Percentiles rank a stretch among this genome's conserved stretches.
Conservation (phyloP, 2,113 vertebrate genomes). For the Myotis lucifugus region DNA sequence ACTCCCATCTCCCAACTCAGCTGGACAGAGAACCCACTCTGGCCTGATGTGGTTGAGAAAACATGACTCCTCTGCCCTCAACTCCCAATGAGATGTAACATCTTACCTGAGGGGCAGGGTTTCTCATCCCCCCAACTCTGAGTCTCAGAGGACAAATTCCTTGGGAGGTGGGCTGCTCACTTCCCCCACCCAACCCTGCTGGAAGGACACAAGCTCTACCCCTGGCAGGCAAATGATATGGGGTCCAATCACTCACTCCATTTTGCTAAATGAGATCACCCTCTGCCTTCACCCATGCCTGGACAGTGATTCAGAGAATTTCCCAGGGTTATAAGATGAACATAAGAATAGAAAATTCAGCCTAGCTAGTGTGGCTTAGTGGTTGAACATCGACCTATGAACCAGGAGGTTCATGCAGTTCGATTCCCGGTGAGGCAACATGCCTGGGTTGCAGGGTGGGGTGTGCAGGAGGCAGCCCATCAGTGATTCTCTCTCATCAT, state of each 20-base stretch:
- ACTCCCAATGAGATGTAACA: background rate
- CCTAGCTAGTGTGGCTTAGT: too few species aligned
- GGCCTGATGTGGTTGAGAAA: background rate
- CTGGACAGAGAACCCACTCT: background rate
- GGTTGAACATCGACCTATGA: too few species aligned
- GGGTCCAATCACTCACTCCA: background rate
- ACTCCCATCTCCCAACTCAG: background rate
- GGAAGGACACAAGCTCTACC: background rate
- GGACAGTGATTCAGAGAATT: too few species aligned
- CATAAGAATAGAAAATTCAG: background rate
- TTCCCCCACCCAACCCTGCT: background rate
- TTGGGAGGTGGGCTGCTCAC: background rate
- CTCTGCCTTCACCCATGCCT: background rate
- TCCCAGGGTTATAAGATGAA: background rate
- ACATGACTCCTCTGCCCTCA: background rate
- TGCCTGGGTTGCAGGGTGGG: too few species aligned
- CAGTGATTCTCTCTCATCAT: too few species aligned
- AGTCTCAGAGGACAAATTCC: background rate
- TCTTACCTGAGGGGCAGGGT: too few species aligned
- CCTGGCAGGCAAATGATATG: background rate
- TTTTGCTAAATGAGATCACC: background rate
- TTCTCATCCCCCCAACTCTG: too few species aligned
- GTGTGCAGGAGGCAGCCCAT: too few species aligned
- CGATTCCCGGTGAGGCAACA: too few species aligned
- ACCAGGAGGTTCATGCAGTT: too few species aligned